Evolutionary conservation across 2,888 invertebrate species (phyloP).

Genomic region (Nomada fabriciana): DNA sequence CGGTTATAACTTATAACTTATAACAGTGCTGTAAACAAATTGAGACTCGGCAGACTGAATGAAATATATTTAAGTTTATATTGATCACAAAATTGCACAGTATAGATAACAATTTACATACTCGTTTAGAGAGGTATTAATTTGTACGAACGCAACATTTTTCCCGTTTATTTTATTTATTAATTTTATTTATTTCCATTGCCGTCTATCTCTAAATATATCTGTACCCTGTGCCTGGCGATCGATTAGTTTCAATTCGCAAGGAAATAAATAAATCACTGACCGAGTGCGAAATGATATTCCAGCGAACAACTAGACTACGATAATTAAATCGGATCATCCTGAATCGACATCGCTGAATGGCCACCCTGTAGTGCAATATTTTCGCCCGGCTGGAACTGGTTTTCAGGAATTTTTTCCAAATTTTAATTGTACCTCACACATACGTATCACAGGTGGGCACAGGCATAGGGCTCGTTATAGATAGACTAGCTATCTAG

Average conservation of each 20-base stretch:
- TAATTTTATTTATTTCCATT: neutral
- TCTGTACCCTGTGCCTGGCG: neutral
- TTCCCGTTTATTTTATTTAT: conserved; percentile 2
- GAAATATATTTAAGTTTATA: neutral
- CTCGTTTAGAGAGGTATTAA: neutral
- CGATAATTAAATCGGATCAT: conserved; percentile 74
- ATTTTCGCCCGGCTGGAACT: conserved; percentile 62
- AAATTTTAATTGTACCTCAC: conserved; percentile 73
- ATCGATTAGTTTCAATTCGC: conserved; percentile 20
- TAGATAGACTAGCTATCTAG: conserved; percentile 62
- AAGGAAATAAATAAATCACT: conserved; percentile 35
- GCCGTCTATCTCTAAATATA: neutral
- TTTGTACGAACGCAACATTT: neutral
- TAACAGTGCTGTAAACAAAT: conserved; percentile 7
- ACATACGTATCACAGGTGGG: conserved; percentile 60
- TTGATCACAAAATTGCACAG: conserved; percentile 44
- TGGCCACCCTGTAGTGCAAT: conserved; percentile 68
- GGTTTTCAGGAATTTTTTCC: conserved; percentile 72
- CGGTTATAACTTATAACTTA: neutral
- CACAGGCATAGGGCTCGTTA: conserved; percentile 44
- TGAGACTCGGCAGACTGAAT: conserved; percentile 1
- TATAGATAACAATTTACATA: conserved; percentile 31
- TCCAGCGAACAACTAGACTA: conserved; percentile 20
- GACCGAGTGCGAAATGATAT: neutral
- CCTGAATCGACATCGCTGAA: conserved; percentile 55